Percentiles rank a stretch among this genome's conserved stretches.
These are phyloP conservation scores for Sparidentex hasta DNA, from an alignment of 2,797 vertebrate species.

Conservation along the genomic window DNA sequence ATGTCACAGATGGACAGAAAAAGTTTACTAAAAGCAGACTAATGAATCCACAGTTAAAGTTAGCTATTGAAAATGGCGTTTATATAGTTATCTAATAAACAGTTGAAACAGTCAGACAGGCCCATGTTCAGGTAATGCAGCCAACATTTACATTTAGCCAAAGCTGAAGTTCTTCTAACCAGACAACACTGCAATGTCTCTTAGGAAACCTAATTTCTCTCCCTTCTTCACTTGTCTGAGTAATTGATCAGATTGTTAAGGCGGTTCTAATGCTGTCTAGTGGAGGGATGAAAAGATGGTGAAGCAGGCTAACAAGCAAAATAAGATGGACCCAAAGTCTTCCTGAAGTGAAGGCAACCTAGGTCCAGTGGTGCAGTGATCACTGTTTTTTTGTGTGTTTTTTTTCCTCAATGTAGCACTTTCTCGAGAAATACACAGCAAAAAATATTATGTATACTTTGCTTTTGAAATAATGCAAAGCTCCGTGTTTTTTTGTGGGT, in stretches of 20 bases:
- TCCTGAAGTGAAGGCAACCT: not conserved
- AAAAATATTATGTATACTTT: not conserved
- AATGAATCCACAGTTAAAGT: no score
- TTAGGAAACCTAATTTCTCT: constrained; percentile 3
- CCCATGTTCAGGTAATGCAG: not conserved
- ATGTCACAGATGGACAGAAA: no score
- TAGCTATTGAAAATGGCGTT: no score
- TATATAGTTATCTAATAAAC: not conserved
- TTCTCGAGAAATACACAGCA: not conserved
- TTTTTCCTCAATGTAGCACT: not conserved
- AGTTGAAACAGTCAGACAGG: no score
- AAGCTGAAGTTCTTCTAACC: not conserved
- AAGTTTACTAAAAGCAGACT: no score
- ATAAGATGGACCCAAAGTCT: not conserved
- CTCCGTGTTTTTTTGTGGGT: not conserved
- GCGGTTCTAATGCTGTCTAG: constrained; percentile 4
- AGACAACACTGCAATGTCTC: not conserved
- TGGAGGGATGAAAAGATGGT: not conserved
- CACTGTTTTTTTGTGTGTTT: no score
- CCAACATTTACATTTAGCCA: not conserved
- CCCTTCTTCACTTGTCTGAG: not conserved
- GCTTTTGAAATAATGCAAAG: not conserved
- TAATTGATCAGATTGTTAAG: constrained; percentile 9
- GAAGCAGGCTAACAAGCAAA: not conserved
- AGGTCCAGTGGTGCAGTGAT: not conserved